phyloP scores from a whole-genome alignment of 2,888 invertebrate genomes.

The Polia nebulosa region DNA sequence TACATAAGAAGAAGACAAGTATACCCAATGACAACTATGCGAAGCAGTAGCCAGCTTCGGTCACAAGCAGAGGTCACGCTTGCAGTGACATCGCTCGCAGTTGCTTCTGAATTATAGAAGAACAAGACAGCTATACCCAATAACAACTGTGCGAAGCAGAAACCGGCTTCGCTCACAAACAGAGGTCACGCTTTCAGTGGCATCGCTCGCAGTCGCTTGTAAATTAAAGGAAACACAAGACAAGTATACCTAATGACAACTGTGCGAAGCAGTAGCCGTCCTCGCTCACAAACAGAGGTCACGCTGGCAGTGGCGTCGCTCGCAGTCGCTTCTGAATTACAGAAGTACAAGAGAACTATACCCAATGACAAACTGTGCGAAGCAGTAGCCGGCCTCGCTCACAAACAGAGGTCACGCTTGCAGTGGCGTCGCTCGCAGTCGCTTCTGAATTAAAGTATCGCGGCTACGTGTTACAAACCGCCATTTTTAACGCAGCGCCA shows the following conservation, averaged over 20 bases:
- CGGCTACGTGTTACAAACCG: constrained; percentile 58
- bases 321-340: not conserved
- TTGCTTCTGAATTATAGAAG: not conserved
- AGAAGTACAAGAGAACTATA: not conserved
- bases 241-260: not conserved
- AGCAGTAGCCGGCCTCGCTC: not conserved
- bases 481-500: constrained; percentile 61
- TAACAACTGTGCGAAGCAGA: not conserved
- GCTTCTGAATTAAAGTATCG: constrained; percentile 59
- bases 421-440: constrained; percentile 49
- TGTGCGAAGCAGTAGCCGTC: not conserved
- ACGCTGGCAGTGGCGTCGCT: not conserved
- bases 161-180: not conserved
- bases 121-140: not conserved
- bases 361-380: constrained; percentile 10
- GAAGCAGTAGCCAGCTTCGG: constrained; percentile 11
- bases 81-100: not conserved
- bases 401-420: constrained; percentile 56
- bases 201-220: not conserved
- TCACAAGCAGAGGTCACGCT: constrained; percentile 34
- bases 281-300: constrained; percentile 28
- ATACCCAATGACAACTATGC: not conserved
- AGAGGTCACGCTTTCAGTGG: not conserved
- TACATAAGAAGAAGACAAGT: constrained; percentile 31
- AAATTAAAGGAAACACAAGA: not conserved